A percentile compares a stretch with the other conserved stretches of the same genome.
Evolutionary conservation across 1,140 invertebrate species (phyloP).

Genomic region (Calliopsis andreniformis): DNA sequence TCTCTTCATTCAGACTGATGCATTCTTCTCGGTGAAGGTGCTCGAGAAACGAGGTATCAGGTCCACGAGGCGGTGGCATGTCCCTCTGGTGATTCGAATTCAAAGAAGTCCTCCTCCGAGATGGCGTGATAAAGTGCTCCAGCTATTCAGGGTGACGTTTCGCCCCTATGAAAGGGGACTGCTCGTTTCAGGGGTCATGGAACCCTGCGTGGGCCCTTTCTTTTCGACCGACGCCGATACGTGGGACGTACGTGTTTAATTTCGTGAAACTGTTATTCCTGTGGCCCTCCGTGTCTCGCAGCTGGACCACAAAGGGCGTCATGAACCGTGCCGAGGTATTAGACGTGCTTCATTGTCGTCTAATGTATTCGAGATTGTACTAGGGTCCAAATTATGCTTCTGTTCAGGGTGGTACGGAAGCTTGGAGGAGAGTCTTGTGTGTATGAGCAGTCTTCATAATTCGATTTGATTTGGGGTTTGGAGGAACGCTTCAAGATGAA

Average conservation of each 20-base stretch:
- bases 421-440: too few species aligned
- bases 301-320: slow-evolving; percentile 22
- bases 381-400: background rate
- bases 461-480: too few species aligned
- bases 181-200: slow-evolving; percentile 55
- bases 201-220: slow-evolving; percentile 42
- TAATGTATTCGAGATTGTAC: slow-evolving; percentile 5
- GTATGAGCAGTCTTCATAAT: too few species aligned
- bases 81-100: slow-evolving; percentile 35
- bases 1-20: background rate
- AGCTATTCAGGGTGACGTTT: slow-evolving; percentile 49
- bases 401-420: too few species aligned
- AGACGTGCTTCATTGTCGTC: slow-evolving; percentile 15
- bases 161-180: slow-evolving; percentile 23
- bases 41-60: slow-evolving; percentile 9
- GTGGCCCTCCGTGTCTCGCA: background rate
- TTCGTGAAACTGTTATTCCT: slow-evolving; percentile 55
- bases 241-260: slow-evolving; percentile 62
- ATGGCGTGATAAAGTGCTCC: slow-evolving; percentile 61
- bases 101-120: slow-evolving; percentile 31
- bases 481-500: too few species aligned
- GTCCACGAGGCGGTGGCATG: background rate
- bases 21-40: slow-evolving; percentile 6
- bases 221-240: slow-evolving; percentile 37
- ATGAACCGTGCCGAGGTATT: background rate